Percentiles rank a stretch among this genome's conserved stretches.
Evolutionary conservation across 92 coral and sea anemone genomes (phyloP).

Genomic region (Virgularia gustaviana): DNA sequence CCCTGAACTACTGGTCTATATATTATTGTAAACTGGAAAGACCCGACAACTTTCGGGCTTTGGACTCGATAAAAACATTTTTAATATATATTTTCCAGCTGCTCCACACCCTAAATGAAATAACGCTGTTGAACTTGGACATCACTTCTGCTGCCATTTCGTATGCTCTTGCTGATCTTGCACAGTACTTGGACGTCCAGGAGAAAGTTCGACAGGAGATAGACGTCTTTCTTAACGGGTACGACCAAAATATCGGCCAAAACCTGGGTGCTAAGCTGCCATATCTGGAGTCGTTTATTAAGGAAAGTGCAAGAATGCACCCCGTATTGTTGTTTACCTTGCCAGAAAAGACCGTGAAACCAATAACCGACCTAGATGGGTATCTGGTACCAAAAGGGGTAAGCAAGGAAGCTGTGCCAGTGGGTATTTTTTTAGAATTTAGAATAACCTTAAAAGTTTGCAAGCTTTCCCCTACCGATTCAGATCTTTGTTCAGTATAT

Average conservation of each 20-base stretch:
- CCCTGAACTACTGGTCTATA: too few relatives aligned
- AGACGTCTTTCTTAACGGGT: conserved; percentile 64
- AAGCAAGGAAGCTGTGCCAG: too few relatives aligned
- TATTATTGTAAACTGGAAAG: too few relatives aligned
- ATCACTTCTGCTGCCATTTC: conserved; percentile 86
- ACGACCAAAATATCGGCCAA: conserved; percentile 56
- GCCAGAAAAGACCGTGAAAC: conserved; percentile 80
- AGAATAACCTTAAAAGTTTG: too few relatives aligned
- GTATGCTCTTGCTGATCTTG: conserved; percentile 77
- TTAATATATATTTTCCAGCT: conserved; percentile 62
- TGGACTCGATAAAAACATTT: too few relatives aligned
- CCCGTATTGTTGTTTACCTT: conserved; percentile 79
- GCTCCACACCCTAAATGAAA: conserved; percentile 79
- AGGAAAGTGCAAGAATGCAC: conserved; percentile 90
- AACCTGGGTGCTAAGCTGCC: conserved; percentile 71
- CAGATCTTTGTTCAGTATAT: too few relatives aligned
- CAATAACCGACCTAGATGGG: conserved; percentile 68
- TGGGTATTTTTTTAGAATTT: too few relatives aligned
- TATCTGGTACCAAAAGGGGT: conserved; percentile 87
- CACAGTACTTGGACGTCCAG: conserved; percentile 55
- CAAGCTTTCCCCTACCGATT: too few relatives aligned
- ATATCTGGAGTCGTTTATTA: conserved; percentile 79
- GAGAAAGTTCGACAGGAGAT: conserved; percentile 63
- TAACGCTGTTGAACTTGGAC: conserved; percentile 71
- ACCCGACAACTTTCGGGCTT: too few relatives aligned